phyloP scores from a whole-genome alignment of 2,888 invertebrate genomes.

The Nomada ruficornis region DNA sequence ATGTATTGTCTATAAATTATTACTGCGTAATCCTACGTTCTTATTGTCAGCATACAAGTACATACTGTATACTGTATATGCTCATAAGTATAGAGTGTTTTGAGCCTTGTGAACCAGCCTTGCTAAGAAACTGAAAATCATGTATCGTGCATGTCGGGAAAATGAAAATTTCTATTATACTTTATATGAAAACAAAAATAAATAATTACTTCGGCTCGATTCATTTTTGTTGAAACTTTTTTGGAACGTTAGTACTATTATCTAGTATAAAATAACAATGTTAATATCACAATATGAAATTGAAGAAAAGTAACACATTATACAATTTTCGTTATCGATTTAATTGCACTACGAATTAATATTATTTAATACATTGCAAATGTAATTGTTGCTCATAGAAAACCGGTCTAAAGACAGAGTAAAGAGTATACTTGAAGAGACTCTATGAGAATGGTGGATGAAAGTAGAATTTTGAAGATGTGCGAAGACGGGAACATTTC shows the following conservation, averaged over 20 bases:
- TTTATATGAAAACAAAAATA: neutral
- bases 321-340: neutral
- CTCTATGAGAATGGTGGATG: slow-evolving; percentile 45
- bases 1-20: slow-evolving; percentile 7
- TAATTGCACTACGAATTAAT: slow-evolving; percentile 10
- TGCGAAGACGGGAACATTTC: slow-evolving; percentile 32
- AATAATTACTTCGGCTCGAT: neutral
- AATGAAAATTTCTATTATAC: slow-evolving; percentile 2
- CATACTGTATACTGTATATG: neutral
- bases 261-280: neutral
- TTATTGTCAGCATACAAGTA: neutral
- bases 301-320: neutral
- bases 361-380: neutral
- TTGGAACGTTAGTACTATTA: neutral
- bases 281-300: neutral
- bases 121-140: neutral
- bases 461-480: slow-evolving; percentile 38
- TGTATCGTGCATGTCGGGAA: neutral
- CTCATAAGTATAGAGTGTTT: neutral
- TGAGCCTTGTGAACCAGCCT: slow-evolving; percentile 23
- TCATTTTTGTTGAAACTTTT: neutral
- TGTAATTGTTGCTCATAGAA: slow-evolving; percentile 24
- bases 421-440: slow-evolving; percentile 24
- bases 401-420: slow-evolving; percentile 35
- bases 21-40: neutral